Percentiles rank a stretch among this genome's conserved stretches.
These are phyloP conservation scores for Theretra japonica DNA, from an alignment of 2,888 invertebrate species.

Conservation along the genomic window DNA sequence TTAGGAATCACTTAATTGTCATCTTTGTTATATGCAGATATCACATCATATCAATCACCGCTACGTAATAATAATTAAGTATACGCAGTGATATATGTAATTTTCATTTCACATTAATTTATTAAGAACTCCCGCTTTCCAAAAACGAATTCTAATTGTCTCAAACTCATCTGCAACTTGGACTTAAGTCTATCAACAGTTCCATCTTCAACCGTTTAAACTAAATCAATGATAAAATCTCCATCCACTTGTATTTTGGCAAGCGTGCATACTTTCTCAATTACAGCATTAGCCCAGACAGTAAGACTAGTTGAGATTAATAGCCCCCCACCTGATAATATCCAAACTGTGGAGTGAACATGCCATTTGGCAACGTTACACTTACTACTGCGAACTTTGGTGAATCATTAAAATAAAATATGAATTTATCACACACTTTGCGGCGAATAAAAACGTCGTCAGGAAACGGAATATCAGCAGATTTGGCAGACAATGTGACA, in stretches of 20 bases:
- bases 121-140: no score
- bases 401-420: conserved; percentile 27
- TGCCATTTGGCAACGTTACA: conserved; percentile 24
- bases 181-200: neutral
- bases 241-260: conserved; percentile 9
- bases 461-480: conserved; percentile 10
- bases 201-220: conserved; percentile 5
- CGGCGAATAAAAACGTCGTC: conserved; percentile 17
- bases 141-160: neutral
- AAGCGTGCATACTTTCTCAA: conserved; percentile 19
- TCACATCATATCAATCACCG: no score
- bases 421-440: conserved; percentile 25
- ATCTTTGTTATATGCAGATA: no score
- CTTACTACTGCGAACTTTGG: conserved; percentile 19
- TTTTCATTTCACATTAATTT: no score
- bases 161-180: neutral
- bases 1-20: no score
- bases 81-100: no score
- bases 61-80: no score
- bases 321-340: conserved; percentile 19
- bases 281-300: conserved; percentile 19
- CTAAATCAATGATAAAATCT: conserved; percentile 1
- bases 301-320: conserved; percentile 25
- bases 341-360: conserved; percentile 19
- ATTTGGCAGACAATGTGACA: conserved; percentile 1